These are phyloP conservation scores for Zonitis immaculata DNA, from an alignment of 2,888 invertebrate genomes.

Conservation along the genomic window DNA sequence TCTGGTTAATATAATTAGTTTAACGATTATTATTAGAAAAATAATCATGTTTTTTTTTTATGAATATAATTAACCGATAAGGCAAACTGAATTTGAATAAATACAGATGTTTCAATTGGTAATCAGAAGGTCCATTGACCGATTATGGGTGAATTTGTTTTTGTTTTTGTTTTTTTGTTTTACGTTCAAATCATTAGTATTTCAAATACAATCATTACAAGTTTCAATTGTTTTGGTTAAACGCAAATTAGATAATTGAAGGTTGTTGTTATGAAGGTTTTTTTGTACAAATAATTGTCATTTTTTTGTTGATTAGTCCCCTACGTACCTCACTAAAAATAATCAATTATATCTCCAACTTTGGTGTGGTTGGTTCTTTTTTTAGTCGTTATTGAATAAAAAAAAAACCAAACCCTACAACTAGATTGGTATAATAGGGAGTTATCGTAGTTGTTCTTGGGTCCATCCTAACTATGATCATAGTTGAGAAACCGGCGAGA, in stretches of 20 bases:
- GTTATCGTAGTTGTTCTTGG: constrained; percentile 19
- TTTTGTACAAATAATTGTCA: too few relatives aligned
- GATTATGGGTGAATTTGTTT: too few relatives aligned
- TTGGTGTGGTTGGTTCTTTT: background rate
- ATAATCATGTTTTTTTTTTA: constrained; percentile 8
- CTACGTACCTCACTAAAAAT: too few relatives aligned
- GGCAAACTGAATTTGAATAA: constrained; percentile 1
- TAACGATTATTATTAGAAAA: background rate
- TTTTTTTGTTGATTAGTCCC: too few relatives aligned
- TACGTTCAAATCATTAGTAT: too few relatives aligned
- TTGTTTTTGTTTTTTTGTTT: too few relatives aligned
- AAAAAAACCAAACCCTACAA: too few relatives aligned
- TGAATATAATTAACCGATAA: constrained; percentile 12
- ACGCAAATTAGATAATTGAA: too few relatives aligned
- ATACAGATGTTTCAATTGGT: constrained; percentile 14
- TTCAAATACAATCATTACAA: background rate
- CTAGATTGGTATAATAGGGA: too few relatives aligned
- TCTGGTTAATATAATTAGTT: background rate
- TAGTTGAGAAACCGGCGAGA: constrained; percentile 32
- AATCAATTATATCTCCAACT: too few relatives aligned
- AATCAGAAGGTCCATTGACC: constrained; percentile 16
- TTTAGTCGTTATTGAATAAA: too few relatives aligned
- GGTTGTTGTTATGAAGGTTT: too few relatives aligned
- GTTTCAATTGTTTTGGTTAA: background rate
- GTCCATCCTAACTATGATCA: constrained; percentile 4